These are phyloP conservation scores for Strix aluco DNA, from an alignment of 2,113 vertebrate species.

Conservation along the genomic window DNA sequence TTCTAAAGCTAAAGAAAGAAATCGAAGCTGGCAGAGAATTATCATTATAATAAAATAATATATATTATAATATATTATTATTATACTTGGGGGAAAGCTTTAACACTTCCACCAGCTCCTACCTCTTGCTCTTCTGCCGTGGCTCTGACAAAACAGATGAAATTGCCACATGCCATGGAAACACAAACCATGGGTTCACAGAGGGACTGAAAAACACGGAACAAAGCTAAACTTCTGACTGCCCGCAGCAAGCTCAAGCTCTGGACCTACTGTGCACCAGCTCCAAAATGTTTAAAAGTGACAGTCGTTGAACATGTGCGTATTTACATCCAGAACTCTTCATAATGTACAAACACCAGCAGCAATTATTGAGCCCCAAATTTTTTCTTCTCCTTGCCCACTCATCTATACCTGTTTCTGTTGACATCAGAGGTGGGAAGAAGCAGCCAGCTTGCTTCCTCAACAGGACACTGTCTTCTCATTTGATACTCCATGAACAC, in stretches of 20 bases:
- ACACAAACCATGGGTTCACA: background rate
- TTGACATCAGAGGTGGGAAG: background rate
- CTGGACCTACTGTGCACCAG: background rate
- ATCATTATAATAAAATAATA: background rate
- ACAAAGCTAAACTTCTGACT: background rate
- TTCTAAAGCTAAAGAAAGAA: background rate
- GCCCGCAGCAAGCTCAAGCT: background rate
- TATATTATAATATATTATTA: background rate
- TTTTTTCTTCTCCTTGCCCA: background rate
- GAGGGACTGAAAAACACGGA: background rate
- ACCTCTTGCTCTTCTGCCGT: background rate
- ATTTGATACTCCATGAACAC: background rate
- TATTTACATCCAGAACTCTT: background rate
- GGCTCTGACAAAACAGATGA: background rate
- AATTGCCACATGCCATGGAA: background rate
- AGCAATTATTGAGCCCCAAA: background rate
- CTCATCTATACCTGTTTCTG: background rate
- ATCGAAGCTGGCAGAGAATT: background rate
- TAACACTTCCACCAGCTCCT: background rate
- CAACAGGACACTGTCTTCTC: background rate
- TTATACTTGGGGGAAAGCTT: background rate
- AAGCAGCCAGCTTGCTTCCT: background rate
- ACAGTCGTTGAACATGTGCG: background rate
- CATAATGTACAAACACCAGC: background rate
- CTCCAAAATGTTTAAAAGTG: background rate